Base-by-base conservation (phyloP, 2,888 invertebrate species). In the Acanthosepion esculentum region DNA sequence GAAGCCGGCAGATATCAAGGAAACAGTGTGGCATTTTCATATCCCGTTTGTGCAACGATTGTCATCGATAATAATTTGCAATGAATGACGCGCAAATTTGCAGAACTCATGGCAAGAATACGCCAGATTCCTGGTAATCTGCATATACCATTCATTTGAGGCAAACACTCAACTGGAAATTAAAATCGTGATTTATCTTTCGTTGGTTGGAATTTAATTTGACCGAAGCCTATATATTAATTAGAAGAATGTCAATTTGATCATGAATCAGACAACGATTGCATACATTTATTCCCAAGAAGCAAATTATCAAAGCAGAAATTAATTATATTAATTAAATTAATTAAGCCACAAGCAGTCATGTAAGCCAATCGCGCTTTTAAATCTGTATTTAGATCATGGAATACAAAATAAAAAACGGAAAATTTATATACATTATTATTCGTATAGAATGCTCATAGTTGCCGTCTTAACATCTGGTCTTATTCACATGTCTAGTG, bases 151-250 rank as follows among this genome's bases (percentile, higher is more conserved):
- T 59, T 59, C 33, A 33, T 78, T 78, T 33, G n/a, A n/a, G 5
- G 78, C 15, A 78, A 78, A 78, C 78, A 78, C n/a, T 78, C 78
- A 15, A 18, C 6, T 78, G 78, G 78, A 78, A 33, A 78, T 78
- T 78, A 78, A 78, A n/a, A 78, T n/a, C 12, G 5, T 78, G 78
- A 78, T 78, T 78, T 78, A 78, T 78, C 23, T n/a, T 78, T 33
- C 78, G n/a, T 78, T 78, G 78, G 78, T n/a, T 78, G 78, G n/a
- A 78, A 78, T 78, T 78, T 78, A 78, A 78, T 78, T 78, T 78
- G 78, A 78, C 78, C 15, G n/a, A 78, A 78, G n/a, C 78, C 15
- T 78, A 33, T 78, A 78, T 78, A 78, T 78, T 78, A 78, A 78
- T 78, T 78, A 78, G 78, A 78, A 78, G n/a, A n/a, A 78, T 78